Evolutionary conservation across 2,113 vertebrate genomes (phyloP), one percentile per base, ranked within the genome.

Genomic region (Cephalopholis sonnerati): DNA sequence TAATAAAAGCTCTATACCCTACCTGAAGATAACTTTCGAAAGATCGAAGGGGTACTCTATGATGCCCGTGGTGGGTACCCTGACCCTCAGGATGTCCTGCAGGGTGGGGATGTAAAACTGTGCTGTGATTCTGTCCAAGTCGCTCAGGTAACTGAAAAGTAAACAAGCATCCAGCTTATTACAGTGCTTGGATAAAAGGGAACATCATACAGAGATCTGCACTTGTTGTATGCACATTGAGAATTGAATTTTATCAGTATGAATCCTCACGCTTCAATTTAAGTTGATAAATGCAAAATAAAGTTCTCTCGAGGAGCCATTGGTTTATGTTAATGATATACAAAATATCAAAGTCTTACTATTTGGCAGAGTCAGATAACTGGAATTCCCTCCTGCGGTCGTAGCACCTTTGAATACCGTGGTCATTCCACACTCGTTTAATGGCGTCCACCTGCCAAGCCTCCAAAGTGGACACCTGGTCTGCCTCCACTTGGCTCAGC

Each of bases 11-110:
- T 4, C 3, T 3, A 16, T 5, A 18, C 0, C 41, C 7, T 86
- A 97, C 96, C 96, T 96, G 91, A 98, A 97, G 71, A 95, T 36
- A 63, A 87, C 94, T 63, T 94, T 95, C 87, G 95, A 91, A 66
- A 97, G 90, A 87, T 96, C 88, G 85, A 97, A 98, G 7, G 94
- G 94, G 58, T 97, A 97, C 84, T 97, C 94, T 0, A 94, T 97
- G 91, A 97, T 98, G 91, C 96, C 97, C 0, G 95, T 96, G 27
- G 96, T 96, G 82, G 96, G 92, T 25, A 96, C 92, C 57, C 94
- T 82, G 75, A 97, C 96, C 81, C 96, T 93, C 69, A 98, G 94
- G 79, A 97, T 93, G 72, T 97, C 96, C 91, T 97, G 95, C 70
- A 94, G 78, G 0, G 90, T 95, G 17, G 96, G 96, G 70, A 97